Conservation (phyloP, 2,797 vertebrate genomes). For the Sebastes nivosus region DNA sequence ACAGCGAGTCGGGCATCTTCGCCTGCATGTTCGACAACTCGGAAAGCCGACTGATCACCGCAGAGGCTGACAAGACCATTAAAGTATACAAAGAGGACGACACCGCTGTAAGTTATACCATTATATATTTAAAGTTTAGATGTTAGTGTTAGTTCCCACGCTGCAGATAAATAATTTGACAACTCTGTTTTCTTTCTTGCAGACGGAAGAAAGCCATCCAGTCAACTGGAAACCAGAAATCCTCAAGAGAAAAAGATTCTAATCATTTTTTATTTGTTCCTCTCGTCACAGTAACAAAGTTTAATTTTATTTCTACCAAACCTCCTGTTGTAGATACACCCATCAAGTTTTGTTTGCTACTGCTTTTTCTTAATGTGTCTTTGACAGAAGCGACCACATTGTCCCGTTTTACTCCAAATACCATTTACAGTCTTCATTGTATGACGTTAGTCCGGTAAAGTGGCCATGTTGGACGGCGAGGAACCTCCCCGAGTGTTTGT, state of each 20-base stretch:
- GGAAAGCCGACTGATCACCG: conserved; percentile 93
- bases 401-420: conserved; percentile 45
- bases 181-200: conserved; percentile 61
- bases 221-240: conserved; percentile 99
- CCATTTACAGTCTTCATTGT: conserved; percentile 66
- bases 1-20: conserved; percentile 99
- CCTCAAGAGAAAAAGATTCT: conserved; percentile 98
- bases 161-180: conserved; percentile 37
- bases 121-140: not conserved
- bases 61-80: conserved; percentile 98
- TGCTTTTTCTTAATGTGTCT: not conserved
- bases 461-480: conserved; percentile 46
- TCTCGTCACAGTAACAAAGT: conserved; percentile 10
- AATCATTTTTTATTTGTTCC: conserved; percentile 44
- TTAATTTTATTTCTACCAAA: conserved; percentile 30
- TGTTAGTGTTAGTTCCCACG: not conserved
- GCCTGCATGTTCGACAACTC: conserved; percentile 95
- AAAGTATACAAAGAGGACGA: conserved; percentile 99
- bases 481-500: conserved; percentile 54
- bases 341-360: not conserved
- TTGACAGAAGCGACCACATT: not conserved
- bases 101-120: conserved; percentile 84
- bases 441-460: conserved; percentile 40
- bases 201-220: conserved; percentile 98
- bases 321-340: conserved; percentile 14